Base-by-base conservation (phyloP, 2,113 vertebrate species). In the Thalassoma bifasciatum region DNA sequence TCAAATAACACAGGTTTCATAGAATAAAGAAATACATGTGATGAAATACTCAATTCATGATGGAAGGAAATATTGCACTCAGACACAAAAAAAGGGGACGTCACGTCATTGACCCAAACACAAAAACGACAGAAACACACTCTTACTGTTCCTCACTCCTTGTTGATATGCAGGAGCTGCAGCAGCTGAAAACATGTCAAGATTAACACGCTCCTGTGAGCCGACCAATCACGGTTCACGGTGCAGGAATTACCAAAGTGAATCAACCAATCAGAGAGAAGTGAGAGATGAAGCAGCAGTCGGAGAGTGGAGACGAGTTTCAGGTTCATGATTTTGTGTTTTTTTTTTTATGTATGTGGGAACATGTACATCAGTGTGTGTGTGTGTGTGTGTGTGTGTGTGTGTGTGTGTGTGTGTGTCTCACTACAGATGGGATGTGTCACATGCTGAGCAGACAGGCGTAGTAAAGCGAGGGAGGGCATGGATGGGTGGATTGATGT, bases 401-500 rank as follows among this genome's bases (percentile, higher is more conserved):
- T n/a, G n/a, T n/a, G n/a, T n/a, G n/a, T n/a, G n/a, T n/a, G n/a
- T n/a, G n/a, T n/a, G n/a, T n/a, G n/a, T n/a, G n/a, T n/a, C n/a
- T n/a, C n/a, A n/a, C n/a, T 78, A 50, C 88, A 86, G 85, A 89
- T 86, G 85, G 81, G 49, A 86, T 59, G 73, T 77, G 77, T 85
- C 86, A 81, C 77, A 81, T 74, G 79, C 70, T 74, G 82, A 82
- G 81, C 30, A 17, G 79, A 77, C 79, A 75, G 66, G 66, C 59
- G 36, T 56, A 64, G 38, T 57, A 61, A 81, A n/a, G 44, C 1
- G 60, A n/a, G 59, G 68, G 63, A 57, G 60, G 37, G 22, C n/a
- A 37, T 3, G 75, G 11, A 30, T 37, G 16, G 44, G 24, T 37
- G 44, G 36, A 59, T 40, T 10, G 72, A 68, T 66, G 69, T 40